A percentile compares a stretch with the other conserved stretches of the same genome.
phyloP scores from a whole-genome alignment of 64 coral and sea anemone genomes.

The Platygyra sinensis region DNA sequence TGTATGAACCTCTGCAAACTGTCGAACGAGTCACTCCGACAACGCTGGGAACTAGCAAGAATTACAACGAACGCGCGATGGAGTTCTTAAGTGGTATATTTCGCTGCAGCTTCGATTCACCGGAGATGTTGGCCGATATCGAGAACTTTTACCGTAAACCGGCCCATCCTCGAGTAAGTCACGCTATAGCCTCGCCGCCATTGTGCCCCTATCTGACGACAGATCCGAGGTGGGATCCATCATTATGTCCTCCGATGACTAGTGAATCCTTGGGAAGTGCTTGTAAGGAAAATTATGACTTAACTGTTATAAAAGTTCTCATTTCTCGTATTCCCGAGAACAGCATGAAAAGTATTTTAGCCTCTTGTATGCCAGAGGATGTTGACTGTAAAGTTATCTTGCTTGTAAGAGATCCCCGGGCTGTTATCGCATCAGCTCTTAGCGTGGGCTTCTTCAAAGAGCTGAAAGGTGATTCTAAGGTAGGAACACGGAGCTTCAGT shows the following conservation, averaged over 20 bases:
- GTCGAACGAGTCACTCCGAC: not conserved
- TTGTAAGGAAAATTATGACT: conserved; percentile 1
- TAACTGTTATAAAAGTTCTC: conserved; percentile 47
- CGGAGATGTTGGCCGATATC: not conserved
- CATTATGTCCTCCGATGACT: conserved; percentile 10
- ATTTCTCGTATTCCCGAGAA: not conserved
- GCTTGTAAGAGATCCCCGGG: conserved; percentile 31
- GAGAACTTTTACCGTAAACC: not conserved
- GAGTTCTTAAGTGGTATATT: not conserved
- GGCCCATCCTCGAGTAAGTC: conserved; percentile 4
- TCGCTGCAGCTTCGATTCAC: conserved; percentile 9
- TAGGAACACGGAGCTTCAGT: conserved; percentile 7
- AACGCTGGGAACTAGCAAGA: not conserved
- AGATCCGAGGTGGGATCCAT: not conserved
- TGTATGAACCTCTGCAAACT: conserved; percentile 10
- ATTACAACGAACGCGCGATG: not conserved
- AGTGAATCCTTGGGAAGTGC: not conserved
- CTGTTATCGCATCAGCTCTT: not conserved
- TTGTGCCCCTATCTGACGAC: conserved; percentile 2
- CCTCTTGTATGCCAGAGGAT: not conserved
- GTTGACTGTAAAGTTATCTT: conserved; percentile 29
- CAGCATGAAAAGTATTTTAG: conserved; percentile 5
- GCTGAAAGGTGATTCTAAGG: not conserved
- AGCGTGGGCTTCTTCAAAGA: not conserved
- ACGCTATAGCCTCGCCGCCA: conserved; percentile 40